Evolutionary conservation across 1,140 invertebrate species (phyloP), one percentile per base, ranked within the genome.

Genomic region (Drosophila suzukii): DNA sequence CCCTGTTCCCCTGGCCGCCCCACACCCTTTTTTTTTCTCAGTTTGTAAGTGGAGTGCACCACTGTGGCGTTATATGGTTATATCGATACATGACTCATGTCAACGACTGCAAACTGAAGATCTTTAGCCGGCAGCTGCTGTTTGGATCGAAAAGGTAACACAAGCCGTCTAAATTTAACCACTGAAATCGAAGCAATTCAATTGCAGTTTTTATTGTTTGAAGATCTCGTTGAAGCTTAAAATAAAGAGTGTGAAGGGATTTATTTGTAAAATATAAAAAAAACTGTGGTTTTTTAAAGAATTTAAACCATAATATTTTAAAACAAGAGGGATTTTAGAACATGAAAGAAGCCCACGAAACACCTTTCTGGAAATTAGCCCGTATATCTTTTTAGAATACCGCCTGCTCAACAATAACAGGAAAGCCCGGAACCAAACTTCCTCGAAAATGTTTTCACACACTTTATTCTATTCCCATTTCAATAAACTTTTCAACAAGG

Each of bases 11-110:
- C n/a, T n/a, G n/a, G n/a, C n/a, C n/a, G n/a, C n/a, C 57, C 38
- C 43, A 4, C 13, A 15, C 32, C 27, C 15, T 41, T 17, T 36
- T 27, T 39, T 41, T 24, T 62, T 47, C 20, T 44, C 38, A 24
- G 6, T 53, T 44, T 34, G 65, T 59, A 51, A 75, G 63, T 84
- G 60, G 46, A 75, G 59, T 63, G 47, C 49, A 58, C 27, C 60
- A 43, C 51, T 55, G 60, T 68, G 71, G 57, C 57, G 41, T 39
- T 56, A 63, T 60, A 63, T 60, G 60, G 46, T 72, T 72, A 72
- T 72, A 71, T 58, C 72, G 73, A 57, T 76, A 76, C 61, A 76
- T 76, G 73, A 76, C 60, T 75, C 73, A 76, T 76, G 73, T 76
- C 73, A 67, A 61, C 72, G 32, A 50, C 51, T 24, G 36, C 46